These are phyloP conservation scores for Drosophila rellima DNA, from an alignment of 2,888 invertebrate species.

Conservation along the genomic window DNA sequence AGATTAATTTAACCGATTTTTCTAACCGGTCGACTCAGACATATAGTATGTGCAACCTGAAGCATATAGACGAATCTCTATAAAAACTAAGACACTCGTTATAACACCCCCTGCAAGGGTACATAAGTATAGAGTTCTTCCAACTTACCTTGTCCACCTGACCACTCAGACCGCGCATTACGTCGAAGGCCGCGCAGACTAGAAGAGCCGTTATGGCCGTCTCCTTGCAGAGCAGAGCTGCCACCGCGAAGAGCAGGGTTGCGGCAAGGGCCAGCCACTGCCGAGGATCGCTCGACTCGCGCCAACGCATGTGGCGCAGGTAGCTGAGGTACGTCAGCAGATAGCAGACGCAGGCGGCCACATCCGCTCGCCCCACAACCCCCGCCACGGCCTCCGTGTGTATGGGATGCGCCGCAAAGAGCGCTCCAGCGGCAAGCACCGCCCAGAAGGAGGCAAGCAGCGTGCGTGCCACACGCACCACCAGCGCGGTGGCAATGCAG, in stretches of 20 bases:
- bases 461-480: conserved; percentile 91
- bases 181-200: conserved; percentile 95
- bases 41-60: too few species aligned
- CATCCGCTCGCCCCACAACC: conserved; percentile 97
- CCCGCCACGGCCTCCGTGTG: conserved; percentile 99
- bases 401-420: conserved; percentile 98
- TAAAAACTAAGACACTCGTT: too few species aligned
- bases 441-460: conserved; percentile 90
- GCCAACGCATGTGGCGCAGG: conserved; percentile 90
- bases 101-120: too few species aligned
- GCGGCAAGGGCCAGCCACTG: conserved; percentile 88
- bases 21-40: too few species aligned
- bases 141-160: conserved; percentile 87
- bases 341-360: conserved; percentile 96
- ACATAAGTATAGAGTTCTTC: too few species aligned
- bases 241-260: conserved; percentile 89
- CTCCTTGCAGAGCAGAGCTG: conserved; percentile 97
- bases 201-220: conserved; percentile 97
- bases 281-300: conserved; percentile 86
- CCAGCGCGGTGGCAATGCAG: conserved; percentile 93
- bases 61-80: too few species aligned
- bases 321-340: conserved; percentile 95
- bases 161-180: conserved; percentile 87
- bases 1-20: too few species aligned
- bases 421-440: conserved; percentile 91